Conservation (phyloP, 1,140 invertebrate species). For the Drosophila insularis region DNA sequence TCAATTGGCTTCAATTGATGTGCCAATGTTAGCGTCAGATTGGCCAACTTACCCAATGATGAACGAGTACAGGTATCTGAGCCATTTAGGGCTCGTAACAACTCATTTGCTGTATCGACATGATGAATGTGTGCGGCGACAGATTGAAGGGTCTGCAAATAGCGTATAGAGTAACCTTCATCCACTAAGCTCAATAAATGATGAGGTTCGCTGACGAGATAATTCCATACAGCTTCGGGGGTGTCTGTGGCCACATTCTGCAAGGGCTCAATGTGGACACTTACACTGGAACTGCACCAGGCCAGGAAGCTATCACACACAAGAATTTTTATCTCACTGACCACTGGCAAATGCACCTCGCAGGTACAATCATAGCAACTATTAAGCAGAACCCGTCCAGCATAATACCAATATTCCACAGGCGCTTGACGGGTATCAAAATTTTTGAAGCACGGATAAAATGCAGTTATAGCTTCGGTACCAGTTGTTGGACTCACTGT, state of each 20-base stretch:
- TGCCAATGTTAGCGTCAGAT: conserved; percentile 44
- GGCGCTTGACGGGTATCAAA: conserved; percentile 2
- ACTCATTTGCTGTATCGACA: background rate
- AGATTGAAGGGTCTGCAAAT: conserved; percentile 21
- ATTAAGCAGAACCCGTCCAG: conserved; percentile 19
- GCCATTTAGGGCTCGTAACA: background rate
- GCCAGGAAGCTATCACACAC: conserved; percentile 28
- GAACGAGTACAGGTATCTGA: background rate
- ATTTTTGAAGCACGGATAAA: conserved; percentile 36
- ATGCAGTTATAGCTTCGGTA: conserved; percentile 25
- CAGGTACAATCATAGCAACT: conserved; percentile 34
- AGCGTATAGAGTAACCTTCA: background rate
- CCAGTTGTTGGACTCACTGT: conserved; percentile 22
- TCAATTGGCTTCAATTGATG: background rate
- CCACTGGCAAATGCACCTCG: conserved; percentile 11
- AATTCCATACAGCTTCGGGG: background rate
- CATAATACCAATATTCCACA: conserved; percentile 42
- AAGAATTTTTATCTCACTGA: conserved; percentile 24
- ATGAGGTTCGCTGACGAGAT: background rate
- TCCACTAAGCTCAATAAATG: background rate
- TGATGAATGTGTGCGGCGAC: background rate
- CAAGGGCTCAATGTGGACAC: conserved; percentile 26
- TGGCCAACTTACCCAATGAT: conserved; percentile 37
- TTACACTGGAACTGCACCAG: conserved; percentile 14
- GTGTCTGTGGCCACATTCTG: background rate